Evolutionary conservation across 2,797 vertebrate species (phyloP).

Genomic region (Dryobates pubescens): DNA sequence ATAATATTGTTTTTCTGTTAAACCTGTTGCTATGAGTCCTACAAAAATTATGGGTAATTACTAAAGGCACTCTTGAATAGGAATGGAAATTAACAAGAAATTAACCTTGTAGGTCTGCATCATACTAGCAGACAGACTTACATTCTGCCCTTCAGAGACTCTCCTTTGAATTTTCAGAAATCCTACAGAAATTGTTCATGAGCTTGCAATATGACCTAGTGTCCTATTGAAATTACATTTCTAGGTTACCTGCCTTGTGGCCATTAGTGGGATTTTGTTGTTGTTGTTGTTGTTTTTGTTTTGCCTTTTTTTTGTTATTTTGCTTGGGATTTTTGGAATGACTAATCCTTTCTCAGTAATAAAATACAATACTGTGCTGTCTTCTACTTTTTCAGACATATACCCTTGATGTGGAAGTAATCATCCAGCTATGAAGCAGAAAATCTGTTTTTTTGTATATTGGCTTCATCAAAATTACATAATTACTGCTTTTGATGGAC

Average conservation of each 20-base stretch:
- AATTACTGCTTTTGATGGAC: conserved; percentile 50
- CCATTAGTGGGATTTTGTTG: background rate
- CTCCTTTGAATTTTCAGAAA: background rate
- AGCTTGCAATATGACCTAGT: background rate
- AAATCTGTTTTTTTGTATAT: background rate
- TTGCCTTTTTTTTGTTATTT: background rate
- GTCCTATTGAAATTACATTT: background rate
- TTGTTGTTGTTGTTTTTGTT: background rate
- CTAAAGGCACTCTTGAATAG: background rate
- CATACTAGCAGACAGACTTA: background rate
- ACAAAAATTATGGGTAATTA: background rate
- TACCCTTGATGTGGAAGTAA: background rate
- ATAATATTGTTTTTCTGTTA: background rate
- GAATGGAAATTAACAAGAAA: background rate
- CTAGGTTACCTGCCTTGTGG: background rate
- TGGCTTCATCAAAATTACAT: conserved; percentile 39
- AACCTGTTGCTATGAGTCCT: background rate
- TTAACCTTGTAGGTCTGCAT: background rate
- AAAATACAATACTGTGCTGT: background rate
- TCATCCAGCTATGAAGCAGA: background rate
- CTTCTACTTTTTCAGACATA: background rate
- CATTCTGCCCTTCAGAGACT: background rate
- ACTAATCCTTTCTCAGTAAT: background rate
- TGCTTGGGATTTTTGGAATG: background rate
- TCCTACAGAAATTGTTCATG: background rate